Base-by-base conservation (phyloP, 2,888 invertebrate species). In the Tetragonisca angustula region DNA sequence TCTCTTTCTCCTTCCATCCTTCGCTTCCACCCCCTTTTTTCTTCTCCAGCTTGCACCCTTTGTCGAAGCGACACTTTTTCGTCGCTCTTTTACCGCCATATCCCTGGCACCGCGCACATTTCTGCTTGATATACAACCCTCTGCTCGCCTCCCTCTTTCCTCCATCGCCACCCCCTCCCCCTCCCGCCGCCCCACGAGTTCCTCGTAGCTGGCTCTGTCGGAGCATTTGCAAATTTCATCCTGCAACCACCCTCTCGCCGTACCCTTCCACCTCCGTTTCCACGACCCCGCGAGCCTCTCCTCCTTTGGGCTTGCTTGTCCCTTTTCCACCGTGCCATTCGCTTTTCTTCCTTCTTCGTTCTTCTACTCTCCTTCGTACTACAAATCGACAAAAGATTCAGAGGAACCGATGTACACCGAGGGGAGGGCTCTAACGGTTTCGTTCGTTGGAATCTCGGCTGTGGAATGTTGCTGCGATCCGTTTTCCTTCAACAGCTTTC, bases 21-120 rank as follows among this genome's bases (percentile, higher is more conserved):
- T 72, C 70, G 54, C 68, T 21, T 1, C 19, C 76, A 49, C 61
- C 64, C 79, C 76, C 43, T 69, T 70, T 75, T 84, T 83, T 78
- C 77, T 78, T 78, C 75, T 68, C 75, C 71, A 71, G 71, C 87
- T 75, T 84, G 64, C 84, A 81, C 72, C 81, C 87, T 89, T 89
- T 89, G 88, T 89, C 84, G 85, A 77, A 76, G 85, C 90, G 90
- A 88, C 89, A 89, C 90, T 89, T 85, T 89, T 85, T 83, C 89
- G 89, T 87, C 87, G 89, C 87, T 89, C 90, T 89, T 89, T 89
- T 87, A 83, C 88, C 84, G 89, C 85, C 90, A 67, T 75, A 76
- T 83, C 68, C 83, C 80, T 73, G 80, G 72, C 83, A 72, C 73
- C 74, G 70, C 87, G 81, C 83, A 81, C 81, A 85, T 88, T 89